Conservation (phyloP, 2,113 vertebrate genomes). For the Psilopogon haemacephalus region DNA sequence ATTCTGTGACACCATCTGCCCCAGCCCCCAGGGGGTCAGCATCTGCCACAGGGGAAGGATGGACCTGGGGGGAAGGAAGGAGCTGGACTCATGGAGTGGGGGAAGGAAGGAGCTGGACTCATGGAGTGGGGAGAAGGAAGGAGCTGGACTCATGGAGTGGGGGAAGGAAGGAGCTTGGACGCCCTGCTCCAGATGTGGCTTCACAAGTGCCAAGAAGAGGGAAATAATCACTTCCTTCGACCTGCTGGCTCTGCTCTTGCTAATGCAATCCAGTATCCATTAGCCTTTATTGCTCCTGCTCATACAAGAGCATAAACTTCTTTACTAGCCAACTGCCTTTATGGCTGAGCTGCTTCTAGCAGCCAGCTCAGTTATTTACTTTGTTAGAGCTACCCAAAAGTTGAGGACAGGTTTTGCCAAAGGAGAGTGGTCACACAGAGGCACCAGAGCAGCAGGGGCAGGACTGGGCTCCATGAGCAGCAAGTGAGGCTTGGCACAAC, state of each 20-base stretch:
- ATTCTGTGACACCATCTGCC: fast-evolving
- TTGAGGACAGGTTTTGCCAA: background rate
- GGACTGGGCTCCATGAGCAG: background rate
- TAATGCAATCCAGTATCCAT: slow-evolving; percentile 50
- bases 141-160: background rate
- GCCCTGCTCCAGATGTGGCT: slow-evolving; percentile 35
- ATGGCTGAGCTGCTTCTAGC: background rate
- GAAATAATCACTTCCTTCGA: slow-evolving; percentile 63
- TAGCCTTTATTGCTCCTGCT: slow-evolving; percentile 34
- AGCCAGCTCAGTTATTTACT: background rate
- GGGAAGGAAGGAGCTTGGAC: background rate
- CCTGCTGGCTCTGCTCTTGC: slow-evolving; percentile 52
- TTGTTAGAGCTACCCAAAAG: background rate
- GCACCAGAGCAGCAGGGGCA: background rate
- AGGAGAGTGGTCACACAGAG: background rate
- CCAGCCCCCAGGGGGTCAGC: background rate
- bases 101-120: background rate
- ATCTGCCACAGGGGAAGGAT: background rate
- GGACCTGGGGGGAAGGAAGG: background rate
- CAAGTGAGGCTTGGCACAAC: slow-evolving; percentile 42
- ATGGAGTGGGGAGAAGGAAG: background rate
- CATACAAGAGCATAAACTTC: background rate
- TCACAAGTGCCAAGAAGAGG: slow-evolving; percentile 11
- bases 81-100: background rate
- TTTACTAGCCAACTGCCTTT: background rate